A percentile compares a stretch with the other conserved stretches of the same genome.
phyloP scores from a whole-genome alignment of 1,140 invertebrate species.

The Macrobrachium nipponense region DNA sequence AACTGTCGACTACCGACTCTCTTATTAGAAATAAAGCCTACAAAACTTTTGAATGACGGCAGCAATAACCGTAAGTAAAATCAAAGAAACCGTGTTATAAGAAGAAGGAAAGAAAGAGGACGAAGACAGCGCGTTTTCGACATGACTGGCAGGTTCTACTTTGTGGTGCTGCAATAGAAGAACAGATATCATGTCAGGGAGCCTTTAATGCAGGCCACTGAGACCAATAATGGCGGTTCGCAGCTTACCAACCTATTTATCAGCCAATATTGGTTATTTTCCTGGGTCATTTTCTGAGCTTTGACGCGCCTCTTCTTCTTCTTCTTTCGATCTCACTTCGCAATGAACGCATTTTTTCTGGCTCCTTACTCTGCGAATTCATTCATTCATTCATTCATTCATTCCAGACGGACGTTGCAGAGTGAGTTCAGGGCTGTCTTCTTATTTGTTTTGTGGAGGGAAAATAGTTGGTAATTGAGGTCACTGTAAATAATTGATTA shows the following conservation, averaged over 20 bases:
- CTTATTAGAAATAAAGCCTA: too few relatives aligned
- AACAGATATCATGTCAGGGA: constrained; percentile 42
- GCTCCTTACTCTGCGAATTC: not conserved
- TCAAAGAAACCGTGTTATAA: too few relatives aligned
- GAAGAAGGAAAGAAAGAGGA: not conserved
- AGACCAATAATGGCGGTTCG: constrained; percentile 38
- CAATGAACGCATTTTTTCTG: not conserved
- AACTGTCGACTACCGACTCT: too few relatives aligned
- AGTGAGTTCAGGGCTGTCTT: too few relatives aligned
- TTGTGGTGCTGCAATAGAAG: not conserved
- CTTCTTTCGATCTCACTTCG: too few relatives aligned
- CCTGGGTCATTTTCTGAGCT: too few relatives aligned
- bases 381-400: not conserved
- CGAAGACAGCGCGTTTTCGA: not conserved
- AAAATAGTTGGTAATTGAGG: too few relatives aligned
- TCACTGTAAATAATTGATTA: too few relatives aligned
- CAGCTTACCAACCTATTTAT: constrained; percentile 27
- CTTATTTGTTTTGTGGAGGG: too few relatives aligned
- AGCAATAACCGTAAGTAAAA: too few relatives aligned
- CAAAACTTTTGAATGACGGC: too few relatives aligned
- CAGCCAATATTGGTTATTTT: constrained; percentile 24
- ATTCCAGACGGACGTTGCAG: not conserved
- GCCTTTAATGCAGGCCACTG: constrained; percentile 36
- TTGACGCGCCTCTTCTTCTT: too few relatives aligned
- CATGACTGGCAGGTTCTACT: not conserved